phyloP scores from a whole-genome alignment of 2,113 vertebrate genomes.

The Tragulus kanchil region DNA sequence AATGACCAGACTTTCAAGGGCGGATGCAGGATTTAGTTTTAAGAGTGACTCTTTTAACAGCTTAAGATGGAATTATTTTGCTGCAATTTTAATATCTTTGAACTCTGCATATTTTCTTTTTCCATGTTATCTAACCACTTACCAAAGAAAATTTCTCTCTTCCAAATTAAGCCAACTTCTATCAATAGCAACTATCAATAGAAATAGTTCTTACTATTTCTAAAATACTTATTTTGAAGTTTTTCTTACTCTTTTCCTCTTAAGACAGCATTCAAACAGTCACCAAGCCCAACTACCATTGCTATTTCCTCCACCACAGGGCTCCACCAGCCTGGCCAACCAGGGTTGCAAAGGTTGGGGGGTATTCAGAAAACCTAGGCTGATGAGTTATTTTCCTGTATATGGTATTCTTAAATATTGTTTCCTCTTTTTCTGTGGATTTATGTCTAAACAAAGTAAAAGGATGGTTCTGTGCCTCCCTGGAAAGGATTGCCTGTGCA shows the following conservation, averaged over 20 bases:
- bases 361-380: background rate
- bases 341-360: fast-evolving
- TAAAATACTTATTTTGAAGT: background rate
- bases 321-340: background rate
- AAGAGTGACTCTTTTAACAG: background rate
- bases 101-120: background rate
- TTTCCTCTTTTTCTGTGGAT: background rate
- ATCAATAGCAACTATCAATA: background rate
- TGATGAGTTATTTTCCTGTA: background rate
- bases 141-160: background rate
- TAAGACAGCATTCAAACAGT: background rate
- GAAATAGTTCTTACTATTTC: background rate
- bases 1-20: background rate
- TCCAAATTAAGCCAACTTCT: background rate
- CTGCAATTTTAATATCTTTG: background rate
- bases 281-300: background rate
- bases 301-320: fast-evolving
- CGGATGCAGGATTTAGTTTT: background rate
- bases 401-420: background rate
- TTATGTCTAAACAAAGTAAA: background rate
- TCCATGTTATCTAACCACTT: background rate
- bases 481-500: background rate
- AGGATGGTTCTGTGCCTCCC: background rate
- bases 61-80: background rate
- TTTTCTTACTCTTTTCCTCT: background rate